A percentile compares a stretch with the other conserved stretches of the same genome.
Conservation (phyloP, 2,888 invertebrate genomes). For the Incurvaria masculella region DNA sequence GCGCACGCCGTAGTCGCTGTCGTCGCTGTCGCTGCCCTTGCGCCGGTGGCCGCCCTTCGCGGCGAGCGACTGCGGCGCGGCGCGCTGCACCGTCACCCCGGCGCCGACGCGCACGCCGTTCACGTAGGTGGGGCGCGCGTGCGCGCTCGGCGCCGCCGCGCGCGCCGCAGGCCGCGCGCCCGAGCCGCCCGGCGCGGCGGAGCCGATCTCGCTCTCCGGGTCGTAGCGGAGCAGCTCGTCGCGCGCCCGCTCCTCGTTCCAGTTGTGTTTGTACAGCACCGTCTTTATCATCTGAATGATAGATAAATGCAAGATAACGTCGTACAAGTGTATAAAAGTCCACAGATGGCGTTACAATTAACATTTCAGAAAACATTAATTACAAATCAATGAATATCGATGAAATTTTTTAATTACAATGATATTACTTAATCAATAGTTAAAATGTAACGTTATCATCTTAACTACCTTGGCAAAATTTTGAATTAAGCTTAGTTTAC, state of each 20-base stretch:
- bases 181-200: conserved; percentile 6
- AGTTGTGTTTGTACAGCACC: conserved; percentile 49
- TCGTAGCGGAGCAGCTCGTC: conserved; percentile 50
- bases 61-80: conserved; percentile 13
- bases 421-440: no score
- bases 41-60: conserved; percentile 44
- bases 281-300: conserved; percentile 53
- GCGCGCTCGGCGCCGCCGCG: not conserved
- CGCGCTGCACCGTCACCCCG: conserved; percentile 25
- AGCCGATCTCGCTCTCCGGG: conserved; percentile 34
- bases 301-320: no score
- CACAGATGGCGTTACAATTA: no score
- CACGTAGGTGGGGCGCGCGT: conserved; percentile 2
- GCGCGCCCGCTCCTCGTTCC: conserved; percentile 55
- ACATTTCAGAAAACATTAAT: no score
- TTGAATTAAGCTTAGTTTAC: no score
- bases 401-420: no score
- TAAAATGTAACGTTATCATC: no score
- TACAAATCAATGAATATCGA: no score
- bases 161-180: not conserved
- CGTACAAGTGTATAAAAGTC: no score
- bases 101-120: conserved; percentile 13
- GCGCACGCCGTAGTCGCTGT: conserved; percentile 56
- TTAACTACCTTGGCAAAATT: no score
- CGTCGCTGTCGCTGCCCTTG: conserved; percentile 57